Conservation (phyloP, 2,797 vertebrate genomes). For the Acipenser transmontanus region DNA sequence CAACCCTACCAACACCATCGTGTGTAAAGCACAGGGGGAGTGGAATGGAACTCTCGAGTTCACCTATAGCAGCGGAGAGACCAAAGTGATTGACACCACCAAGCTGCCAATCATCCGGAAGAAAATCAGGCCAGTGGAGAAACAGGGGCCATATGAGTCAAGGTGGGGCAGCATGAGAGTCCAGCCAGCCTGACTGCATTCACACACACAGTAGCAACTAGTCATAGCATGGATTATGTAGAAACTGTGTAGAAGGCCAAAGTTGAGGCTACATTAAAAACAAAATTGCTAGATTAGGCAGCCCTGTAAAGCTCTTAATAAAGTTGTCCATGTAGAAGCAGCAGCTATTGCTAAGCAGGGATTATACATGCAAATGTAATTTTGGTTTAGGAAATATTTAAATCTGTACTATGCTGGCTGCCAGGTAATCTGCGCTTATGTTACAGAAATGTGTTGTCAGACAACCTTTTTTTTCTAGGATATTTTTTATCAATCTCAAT, state of each 20-base stretch:
- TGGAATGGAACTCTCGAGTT: slow-evolving; percentile 92
- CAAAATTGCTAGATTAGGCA: neutral
- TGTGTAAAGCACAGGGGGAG: slow-evolving; percentile 91
- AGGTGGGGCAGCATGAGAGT: slow-evolving; percentile 51
- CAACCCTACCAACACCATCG: slow-evolving; percentile 77
- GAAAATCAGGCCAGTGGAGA: slow-evolving; percentile 71
- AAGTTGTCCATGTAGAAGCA: neutral
- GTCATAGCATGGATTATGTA: no score
- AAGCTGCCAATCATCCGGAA: slow-evolving; percentile 78
- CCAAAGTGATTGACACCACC: slow-evolving; percentile 82
- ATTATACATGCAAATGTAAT: no score
- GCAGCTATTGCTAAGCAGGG: neutral
- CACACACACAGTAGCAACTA: neutral
- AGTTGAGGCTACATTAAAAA: neutral
- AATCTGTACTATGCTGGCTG: no score
- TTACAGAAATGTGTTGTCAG: no score
- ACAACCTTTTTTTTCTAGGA: no score
- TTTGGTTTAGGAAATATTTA: no score
- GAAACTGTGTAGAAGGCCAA: no score
- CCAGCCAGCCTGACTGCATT: slow-evolving; percentile 2
- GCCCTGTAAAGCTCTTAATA: neutral
- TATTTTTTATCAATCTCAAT: no score
- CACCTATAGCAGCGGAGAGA: slow-evolving; percentile 84
- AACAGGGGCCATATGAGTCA: slow-evolving; percentile 78
- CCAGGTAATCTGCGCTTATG: no score